These are phyloP conservation scores for Orientallactaga sibirica DNA, from an alignment of 2,797 vertebrate species.

Conservation along the genomic window DNA sequence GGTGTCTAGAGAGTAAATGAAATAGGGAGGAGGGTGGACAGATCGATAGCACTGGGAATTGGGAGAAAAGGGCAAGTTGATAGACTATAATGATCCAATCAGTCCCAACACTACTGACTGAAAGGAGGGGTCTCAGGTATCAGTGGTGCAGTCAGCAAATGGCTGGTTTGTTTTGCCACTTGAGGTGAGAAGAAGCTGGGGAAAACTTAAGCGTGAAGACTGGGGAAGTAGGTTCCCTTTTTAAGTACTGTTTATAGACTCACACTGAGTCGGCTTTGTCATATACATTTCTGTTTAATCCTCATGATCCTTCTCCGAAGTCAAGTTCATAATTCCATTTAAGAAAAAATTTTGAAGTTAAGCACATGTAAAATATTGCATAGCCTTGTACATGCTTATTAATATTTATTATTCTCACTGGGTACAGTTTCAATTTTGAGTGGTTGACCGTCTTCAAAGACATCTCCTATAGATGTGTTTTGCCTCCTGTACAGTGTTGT, in stretches of 20 bases:
- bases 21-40: background rate
- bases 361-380: constrained; percentile 5
- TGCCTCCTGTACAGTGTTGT: background rate
- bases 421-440: background rate
- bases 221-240: background rate
- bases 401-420: background rate
- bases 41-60: background rate
- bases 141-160: background rate
- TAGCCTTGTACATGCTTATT: background rate
- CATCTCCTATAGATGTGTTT: background rate
- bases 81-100: background rate
- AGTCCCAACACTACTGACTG: background rate
- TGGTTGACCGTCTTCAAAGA: background rate
- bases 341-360: background rate
- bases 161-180: background rate
- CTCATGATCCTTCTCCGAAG: background rate
- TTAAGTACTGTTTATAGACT: background rate
- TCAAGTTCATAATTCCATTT: background rate
- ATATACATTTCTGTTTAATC: background rate
- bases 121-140: background rate
- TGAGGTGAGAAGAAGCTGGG: background rate
- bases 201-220: background rate
- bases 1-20: background rate
- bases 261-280: background rate
- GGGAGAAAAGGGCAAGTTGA: background rate